Evolutionary conservation across 1,140 invertebrate species (phyloP), one percentile per base, ranked within the genome.

Genomic region (Polypedilum pembai): DNA sequence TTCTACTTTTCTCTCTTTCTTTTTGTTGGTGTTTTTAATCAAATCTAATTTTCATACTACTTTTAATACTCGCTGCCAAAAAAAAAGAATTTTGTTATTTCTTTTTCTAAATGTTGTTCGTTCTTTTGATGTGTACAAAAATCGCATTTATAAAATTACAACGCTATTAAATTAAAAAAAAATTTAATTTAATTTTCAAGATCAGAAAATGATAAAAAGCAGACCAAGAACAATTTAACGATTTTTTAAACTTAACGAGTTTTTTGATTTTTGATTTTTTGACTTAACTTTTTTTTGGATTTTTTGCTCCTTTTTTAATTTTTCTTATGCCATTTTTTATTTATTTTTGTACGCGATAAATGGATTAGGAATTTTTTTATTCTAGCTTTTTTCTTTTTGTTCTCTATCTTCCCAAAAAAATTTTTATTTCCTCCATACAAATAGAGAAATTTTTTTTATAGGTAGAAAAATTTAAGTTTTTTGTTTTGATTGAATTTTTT

Each of bases 401-500:
- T 33, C 24, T 33, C 24, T 33, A 56, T 56, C 45, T 15, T n/a
- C 45, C 12, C 12, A 56, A 56, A 56, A 33, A n/a, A 1, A 56
- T 56, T 45, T 45, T 41, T 45, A 45, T 45, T 56, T 56, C n/a
- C 12, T 56, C 10, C 12, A 56, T 1, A 45, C 1, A 56, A 4
- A 56, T 4, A 56, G 12, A 56, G n/a, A 56, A 56, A 12, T 56
- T 56, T 56, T 56, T 56, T 56, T 56, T 12, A 56, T n/a, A 56
- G 12, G 40, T 41, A 3, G 18, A 73, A n/a, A 41, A 40, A 73
- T 17, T 41, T n/a, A 73, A 73, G 12, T 40, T 18, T 56, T 21
- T 63, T 45, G 56, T 20, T 76, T 85, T 84, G 81, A n/a, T n/a
- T n/a, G n/a, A n/a, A n/a, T n/a, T n/a, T n/a, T n/a, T 33, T 33